Percentiles rank a stretch among this genome's conserved stretches.
Evolutionary conservation across 2,113 vertebrate species (phyloP).

Genomic region (Phycodurus eques): DNA sequence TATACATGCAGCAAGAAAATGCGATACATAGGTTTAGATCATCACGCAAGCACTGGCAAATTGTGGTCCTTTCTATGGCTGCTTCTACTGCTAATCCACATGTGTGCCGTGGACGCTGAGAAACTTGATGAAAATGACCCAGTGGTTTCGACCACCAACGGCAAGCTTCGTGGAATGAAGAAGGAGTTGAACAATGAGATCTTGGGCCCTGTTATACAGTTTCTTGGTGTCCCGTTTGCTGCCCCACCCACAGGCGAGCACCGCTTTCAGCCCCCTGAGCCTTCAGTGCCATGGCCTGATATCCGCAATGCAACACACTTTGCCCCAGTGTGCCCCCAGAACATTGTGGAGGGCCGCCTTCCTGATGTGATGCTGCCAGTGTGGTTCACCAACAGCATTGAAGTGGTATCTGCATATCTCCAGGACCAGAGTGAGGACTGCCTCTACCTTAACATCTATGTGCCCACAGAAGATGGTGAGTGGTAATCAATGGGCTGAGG

Average conservation of each 20-base stretch:
- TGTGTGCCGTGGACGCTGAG: slow-evolving; percentile 71
- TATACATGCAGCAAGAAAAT: slow-evolving; percentile 24
- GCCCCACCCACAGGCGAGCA: slow-evolving; percentile 90
- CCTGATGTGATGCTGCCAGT: slow-evolving; percentile 99
- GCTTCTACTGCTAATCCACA: slow-evolving; percentile 77
- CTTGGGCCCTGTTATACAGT: slow-evolving; percentile 94
- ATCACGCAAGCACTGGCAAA: slow-evolving; percentile 61
- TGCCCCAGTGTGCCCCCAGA: slow-evolving; percentile 96
- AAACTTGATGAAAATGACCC: slow-evolving; percentile 93
- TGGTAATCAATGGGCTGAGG: slow-evolving; percentile 70
- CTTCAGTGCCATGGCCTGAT: slow-evolving; percentile 86
- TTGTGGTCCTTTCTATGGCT: slow-evolving; percentile 63
- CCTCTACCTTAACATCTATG: slow-evolving; percentile 97
- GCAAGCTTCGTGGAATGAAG: slow-evolving; percentile 91
- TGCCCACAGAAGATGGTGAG: slow-evolving; percentile 99
- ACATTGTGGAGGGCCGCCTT: slow-evolving; percentile 92
- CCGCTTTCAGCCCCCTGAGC: slow-evolving; percentile 95
- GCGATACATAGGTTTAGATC: slow-evolving; percentile 31
- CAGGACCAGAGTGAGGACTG: slow-evolving; percentile 99
- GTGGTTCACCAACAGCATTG: slow-evolving; percentile 98
- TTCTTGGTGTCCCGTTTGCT: slow-evolving; percentile 93
- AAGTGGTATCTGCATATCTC: slow-evolving; percentile 92
- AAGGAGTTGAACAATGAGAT: slow-evolving; percentile 99
- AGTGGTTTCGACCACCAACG: slow-evolving; percentile 86
- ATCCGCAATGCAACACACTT: slow-evolving; percentile 93